Conservation (phyloP, 2,113 vertebrate species). For the Dicentrarchus labrax region DNA sequence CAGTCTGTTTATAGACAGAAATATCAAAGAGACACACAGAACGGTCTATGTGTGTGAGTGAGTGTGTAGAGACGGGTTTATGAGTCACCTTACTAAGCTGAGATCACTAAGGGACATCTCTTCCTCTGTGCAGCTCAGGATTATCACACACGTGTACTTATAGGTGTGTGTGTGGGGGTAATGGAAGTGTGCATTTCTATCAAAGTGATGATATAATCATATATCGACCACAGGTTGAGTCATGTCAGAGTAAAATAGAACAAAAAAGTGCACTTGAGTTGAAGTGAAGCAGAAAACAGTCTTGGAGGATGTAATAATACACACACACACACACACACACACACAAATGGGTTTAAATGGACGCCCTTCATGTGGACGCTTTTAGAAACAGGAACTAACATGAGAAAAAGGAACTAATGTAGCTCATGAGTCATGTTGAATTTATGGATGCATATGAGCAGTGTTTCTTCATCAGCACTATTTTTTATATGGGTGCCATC, state of each 20-base stretch:
- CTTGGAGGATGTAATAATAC: constrained; percentile 1
- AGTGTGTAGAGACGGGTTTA: constrained; percentile 42
- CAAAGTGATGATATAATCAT: constrained; percentile 14
- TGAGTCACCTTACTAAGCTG: constrained; percentile 70
- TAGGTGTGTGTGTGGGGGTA: not conserved
- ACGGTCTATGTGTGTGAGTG: constrained; percentile 6
- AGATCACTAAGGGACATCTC: constrained; percentile 63
- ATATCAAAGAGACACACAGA: constrained; percentile 43
- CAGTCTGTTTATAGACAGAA: constrained; percentile 32
- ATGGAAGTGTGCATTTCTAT: constrained; percentile 17
- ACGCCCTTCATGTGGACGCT: not conserved
- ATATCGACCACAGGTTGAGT: constrained; percentile 20
- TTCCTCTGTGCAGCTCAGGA: constrained; percentile 51
- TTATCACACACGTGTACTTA: constrained; percentile 26
- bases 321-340: not conserved
- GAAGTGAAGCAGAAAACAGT: constrained; percentile 31
- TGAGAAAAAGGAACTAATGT: constrained; percentile 34
- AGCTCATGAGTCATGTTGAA: constrained; percentile 36
- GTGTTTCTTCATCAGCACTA: constrained; percentile 2
- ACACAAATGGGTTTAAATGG: constrained; percentile 28
- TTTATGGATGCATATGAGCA: not conserved
- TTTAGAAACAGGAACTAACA: constrained; percentile 59
- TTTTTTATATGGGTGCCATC: not conserved
- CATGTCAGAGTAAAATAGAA: constrained; percentile 4
- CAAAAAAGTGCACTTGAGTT: constrained; percentile 9